Conservation (phyloP, 2,797 vertebrate genomes). For the Loris lydekkerianus region DNA sequence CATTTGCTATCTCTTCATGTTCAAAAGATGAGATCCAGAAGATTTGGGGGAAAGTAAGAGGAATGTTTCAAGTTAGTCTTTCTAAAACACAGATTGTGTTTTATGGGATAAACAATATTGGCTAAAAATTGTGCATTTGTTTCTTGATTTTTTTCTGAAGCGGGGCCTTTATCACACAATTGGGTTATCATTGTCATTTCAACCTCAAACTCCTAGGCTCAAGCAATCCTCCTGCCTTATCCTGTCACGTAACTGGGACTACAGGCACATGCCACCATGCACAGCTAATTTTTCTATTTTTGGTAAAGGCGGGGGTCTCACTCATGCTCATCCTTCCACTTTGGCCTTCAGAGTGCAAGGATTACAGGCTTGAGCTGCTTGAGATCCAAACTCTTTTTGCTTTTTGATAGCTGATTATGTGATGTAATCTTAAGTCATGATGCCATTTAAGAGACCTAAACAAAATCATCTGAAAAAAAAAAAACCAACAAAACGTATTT, state of each 20-base stretch:
- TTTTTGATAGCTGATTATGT: neutral
- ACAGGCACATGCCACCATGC: no score
- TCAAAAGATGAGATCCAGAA: neutral
- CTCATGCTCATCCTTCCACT: no score
- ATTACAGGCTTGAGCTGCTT: no score
- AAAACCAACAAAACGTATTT: neutral
- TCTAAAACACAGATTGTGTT: neutral
- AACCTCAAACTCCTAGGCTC: no score
- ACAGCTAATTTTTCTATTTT: no score
- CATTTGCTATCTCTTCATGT: neutral
- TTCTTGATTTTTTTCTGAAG: neutral
- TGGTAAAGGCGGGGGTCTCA: no score
- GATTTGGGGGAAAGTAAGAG: slow-evolving; percentile 30
- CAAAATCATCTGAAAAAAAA: neutral
- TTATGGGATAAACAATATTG: neutral
- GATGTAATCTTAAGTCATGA: neutral
- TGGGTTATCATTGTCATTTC: neutral
- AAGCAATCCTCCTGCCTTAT: no score
- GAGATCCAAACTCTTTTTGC: neutral
- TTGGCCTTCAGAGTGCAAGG: no score
- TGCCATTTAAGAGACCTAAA: neutral
- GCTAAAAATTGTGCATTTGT: neutral
- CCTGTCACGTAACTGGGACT: no score
- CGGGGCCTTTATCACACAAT: neutral
- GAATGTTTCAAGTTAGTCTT: slow-evolving; percentile 6